Base-by-base conservation (phyloP, 1,140 invertebrate species). In the Apocrypta bakeri region DNA sequence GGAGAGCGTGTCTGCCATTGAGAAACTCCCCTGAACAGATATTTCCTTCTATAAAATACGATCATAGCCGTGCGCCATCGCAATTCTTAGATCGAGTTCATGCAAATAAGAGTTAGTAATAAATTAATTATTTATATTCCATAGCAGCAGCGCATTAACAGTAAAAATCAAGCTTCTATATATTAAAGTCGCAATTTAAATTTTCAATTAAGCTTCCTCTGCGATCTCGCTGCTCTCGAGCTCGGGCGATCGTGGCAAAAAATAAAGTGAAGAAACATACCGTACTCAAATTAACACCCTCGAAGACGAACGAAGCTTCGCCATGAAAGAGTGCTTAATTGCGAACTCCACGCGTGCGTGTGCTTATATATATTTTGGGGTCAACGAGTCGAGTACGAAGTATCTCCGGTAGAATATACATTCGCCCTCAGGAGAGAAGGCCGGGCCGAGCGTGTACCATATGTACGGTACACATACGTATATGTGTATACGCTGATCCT, bases 401-500 rank as follows among this genome's bases (percentile, higher is more conserved):
- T 68, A 14, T 31, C 2, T 31, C 9, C 33, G 2, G 33, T 37
- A 37, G 9, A 37, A 29, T 68, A 31, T 12, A 21, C 12, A 9
- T 12, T 68, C 29, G 14, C 64, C 25, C 64, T 24, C 64, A 37
- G 77, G n/a, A 37, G 78, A 80, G 24, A 33, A 31, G 40, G 25
- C 21, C 25, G 33, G 24, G 63, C 24, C 42, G 40, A n/a, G 71
- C 14, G 37, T 42, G 29, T 66, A 31, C 11, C n/a, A 24, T 24
- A 37, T 9, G 33, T 37, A 9, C 9, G 33, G 33, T 37, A 31
- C n/a, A 4, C 27, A 68, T 31, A 29, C 27, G 27, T 68, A 73
- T 73, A 73, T 42, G 40, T 71, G 33, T 40, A 72, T 40, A 40
- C 1, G 21, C n/a, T 56, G 73, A 82, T 82, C 80, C 80, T 82